Evolutionary conservation across 2,113 vertebrate species (phyloP).

Genomic region (Paedocypris sp.): DNA sequence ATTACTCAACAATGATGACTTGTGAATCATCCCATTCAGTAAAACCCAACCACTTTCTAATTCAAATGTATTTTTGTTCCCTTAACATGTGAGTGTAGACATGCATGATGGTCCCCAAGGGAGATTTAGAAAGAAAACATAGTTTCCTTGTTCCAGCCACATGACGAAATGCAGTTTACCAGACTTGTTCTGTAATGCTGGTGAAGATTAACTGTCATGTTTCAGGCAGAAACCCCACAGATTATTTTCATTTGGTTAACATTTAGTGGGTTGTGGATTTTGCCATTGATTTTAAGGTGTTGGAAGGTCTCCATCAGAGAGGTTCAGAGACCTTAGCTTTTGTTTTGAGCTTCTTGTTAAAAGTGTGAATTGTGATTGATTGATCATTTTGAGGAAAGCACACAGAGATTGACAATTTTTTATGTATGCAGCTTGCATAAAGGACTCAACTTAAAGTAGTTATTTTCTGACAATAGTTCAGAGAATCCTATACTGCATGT

Average conservation of each 20-base stretch:
- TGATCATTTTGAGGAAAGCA: not conserved
- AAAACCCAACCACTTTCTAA: not conserved
- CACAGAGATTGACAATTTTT: too few relatives aligned
- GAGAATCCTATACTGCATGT: not conserved
- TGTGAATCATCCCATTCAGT: not conserved
- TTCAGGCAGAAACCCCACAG: not conserved
- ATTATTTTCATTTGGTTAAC: not conserved
- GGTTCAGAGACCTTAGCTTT: too few relatives aligned
- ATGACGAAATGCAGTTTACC: slow-evolving; percentile 18
- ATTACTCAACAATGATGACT: too few relatives aligned
- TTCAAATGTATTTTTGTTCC: slow-evolving; percentile 20
- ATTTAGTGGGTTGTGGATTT: not conserved
- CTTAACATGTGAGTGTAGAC: slow-evolving; percentile 20
- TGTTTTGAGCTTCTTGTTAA: not conserved
- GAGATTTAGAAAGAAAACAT: slow-evolving; percentile 38
- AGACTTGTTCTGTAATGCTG: slow-evolving; percentile 11
- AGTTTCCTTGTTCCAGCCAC: slow-evolving; percentile 30
- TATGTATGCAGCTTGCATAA: too few relatives aligned
- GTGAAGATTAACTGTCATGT: not conserved
- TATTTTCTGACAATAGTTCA: too few relatives aligned
- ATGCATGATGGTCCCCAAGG: slow-evolving; percentile 33
- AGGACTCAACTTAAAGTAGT: too few relatives aligned
- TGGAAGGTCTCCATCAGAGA: too few relatives aligned
- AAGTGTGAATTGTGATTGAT: not conserved
- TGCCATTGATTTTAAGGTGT: not conserved